phyloP scores from a whole-genome alignment of 2,888 invertebrate genomes.

The Morpho deidamia region DNA sequence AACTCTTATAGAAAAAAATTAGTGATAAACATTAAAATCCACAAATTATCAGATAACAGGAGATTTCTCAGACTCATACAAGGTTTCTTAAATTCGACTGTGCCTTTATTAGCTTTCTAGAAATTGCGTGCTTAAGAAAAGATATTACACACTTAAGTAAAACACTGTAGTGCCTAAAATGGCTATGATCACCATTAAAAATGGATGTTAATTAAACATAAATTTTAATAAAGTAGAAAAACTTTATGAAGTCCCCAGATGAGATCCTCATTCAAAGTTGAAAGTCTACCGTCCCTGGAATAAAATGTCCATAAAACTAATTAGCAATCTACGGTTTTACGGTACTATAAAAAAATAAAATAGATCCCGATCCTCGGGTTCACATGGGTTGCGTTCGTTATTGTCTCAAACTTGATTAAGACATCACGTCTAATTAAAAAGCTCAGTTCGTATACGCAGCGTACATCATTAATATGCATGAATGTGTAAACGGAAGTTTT shows the following conservation, averaged over 20 bases:
- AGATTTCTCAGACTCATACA: no score
- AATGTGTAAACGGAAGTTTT: conserved; percentile 13
- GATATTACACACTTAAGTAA: no score
- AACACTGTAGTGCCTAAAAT: no score
- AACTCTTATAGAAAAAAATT: no score
- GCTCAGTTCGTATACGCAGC: conserved; percentile 8
- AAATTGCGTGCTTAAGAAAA: background rate
- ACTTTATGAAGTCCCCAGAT: conserved; percentile 1
- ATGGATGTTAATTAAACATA: background rate
- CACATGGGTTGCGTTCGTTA: conserved; percentile 49
- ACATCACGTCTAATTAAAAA: conserved; percentile 56
- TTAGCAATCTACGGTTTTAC: conserved; percentile 69
- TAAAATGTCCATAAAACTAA: conserved; percentile 65
- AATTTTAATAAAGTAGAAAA: conserved; percentile 4
- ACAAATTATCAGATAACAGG: no score
- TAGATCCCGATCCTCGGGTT: conserved; percentile 39
- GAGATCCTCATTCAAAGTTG: conserved; percentile 26
- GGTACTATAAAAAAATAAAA: conserved; percentile 65
- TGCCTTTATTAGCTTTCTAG: no score
- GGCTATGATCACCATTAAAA: background rate
- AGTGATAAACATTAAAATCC: no score
- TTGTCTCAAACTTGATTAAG: conserved; percentile 54
- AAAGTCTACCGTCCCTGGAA: conserved; percentile 43
- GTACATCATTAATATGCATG: conserved; percentile 16
- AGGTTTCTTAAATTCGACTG: no score